Evolutionary conservation across 2,113 vertebrate genomes (phyloP).

Genomic region (Leuciscus idus): DNA sequence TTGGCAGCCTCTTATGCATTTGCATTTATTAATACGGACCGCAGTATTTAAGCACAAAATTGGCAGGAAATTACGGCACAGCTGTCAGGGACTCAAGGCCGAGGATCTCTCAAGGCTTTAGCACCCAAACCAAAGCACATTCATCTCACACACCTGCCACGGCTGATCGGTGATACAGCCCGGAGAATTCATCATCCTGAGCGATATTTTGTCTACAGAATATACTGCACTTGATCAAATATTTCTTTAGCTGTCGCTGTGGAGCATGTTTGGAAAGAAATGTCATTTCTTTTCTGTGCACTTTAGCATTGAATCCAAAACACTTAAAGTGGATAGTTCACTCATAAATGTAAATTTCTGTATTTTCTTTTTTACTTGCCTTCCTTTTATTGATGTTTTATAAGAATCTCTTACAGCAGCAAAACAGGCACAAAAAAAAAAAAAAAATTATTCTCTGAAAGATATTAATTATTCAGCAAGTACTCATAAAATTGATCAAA

Average conservation of each 20-base stretch:
- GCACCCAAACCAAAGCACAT: conserved; percentile 68
- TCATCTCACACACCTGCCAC: conserved; percentile 71
- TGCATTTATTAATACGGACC: conserved; percentile 73
- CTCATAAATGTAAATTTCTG: neutral
- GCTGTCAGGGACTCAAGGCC: conserved; percentile 72
- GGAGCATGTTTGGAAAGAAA: neutral
- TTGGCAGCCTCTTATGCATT: conserved; percentile 62
- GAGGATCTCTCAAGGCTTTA: conserved; percentile 60
- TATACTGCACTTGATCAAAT: conserved; percentile 47
- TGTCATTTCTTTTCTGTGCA: neutral
- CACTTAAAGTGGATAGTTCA: neutral
- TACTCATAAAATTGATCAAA: neutral
- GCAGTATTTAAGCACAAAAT: conserved; percentile 72
- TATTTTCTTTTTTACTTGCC: neutral
- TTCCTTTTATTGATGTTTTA: neutral
- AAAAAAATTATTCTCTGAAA: neutral
- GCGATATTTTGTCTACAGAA: conserved; percentile 56
- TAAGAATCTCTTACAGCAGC: too few relatives aligned
- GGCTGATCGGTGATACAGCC: conserved; percentile 67
- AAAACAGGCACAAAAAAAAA: too few relatives aligned
- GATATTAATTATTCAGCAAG: neutral
- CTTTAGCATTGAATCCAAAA: neutral
- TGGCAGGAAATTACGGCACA: conserved; percentile 66
- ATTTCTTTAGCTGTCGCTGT: conserved; percentile 47
- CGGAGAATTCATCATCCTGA: conserved; percentile 59